Percentiles rank a stretch among this genome's conserved stretches.
Conservation (phyloP, 2,888 invertebrate genomes). For the Tanytarsus gracilentus region DNA sequence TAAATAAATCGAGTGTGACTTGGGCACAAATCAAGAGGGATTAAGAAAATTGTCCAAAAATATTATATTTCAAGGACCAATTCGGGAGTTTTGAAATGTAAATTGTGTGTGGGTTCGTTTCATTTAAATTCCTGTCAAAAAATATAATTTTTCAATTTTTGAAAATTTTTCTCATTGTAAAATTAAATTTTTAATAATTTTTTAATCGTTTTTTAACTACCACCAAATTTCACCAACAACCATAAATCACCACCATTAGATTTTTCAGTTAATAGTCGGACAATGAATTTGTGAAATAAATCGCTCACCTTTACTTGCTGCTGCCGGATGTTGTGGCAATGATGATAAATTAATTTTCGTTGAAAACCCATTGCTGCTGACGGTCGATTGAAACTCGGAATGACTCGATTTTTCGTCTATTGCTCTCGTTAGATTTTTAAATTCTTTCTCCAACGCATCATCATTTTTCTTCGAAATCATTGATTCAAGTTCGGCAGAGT, state of each 20-base stretch:
- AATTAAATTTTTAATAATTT: no score
- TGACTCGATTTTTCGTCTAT: neutral
- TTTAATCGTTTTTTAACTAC: no score
- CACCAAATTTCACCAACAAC: constrained; percentile 2
- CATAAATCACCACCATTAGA: neutral
- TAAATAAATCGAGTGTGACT: no score
- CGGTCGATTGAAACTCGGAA: constrained; percentile 3
- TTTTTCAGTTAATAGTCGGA: neutral
- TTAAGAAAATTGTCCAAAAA: no score
- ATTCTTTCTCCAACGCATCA: constrained; percentile 16
- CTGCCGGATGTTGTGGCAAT: constrained; percentile 2
- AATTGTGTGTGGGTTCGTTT: no score
- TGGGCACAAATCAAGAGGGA: no score
- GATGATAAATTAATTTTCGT: constrained; percentile 26
- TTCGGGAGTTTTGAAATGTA: no score
- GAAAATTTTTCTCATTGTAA: no score
- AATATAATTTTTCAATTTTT: no score
- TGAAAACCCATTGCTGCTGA: constrained; percentile 20
- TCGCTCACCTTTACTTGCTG: constrained; percentile 19
- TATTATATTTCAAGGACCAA: no score
- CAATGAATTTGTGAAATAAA: neutral
- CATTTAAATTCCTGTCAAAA: no score
- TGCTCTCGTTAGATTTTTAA: constrained; percentile 17
- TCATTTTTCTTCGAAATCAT: constrained; percentile 3
- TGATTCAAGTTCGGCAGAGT: constrained; percentile 19